Evolutionary conservation across 2,113 vertebrate genomes (phyloP).

Genomic region (Peucedramus taeniatus): DNA sequence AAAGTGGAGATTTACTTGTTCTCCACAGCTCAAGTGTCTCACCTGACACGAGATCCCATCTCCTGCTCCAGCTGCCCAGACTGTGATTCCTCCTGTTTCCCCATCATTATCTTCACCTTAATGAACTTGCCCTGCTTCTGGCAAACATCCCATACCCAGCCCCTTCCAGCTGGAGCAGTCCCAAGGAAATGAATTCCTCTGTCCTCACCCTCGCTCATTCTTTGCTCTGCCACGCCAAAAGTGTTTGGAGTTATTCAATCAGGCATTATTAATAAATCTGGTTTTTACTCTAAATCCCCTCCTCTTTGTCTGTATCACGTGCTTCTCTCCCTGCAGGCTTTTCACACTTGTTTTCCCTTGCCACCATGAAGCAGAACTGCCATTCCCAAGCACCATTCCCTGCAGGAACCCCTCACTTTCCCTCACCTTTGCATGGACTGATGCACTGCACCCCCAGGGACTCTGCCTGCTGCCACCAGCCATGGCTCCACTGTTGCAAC

Average conservation of each 20-base stretch:
- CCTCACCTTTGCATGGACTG: neutral
- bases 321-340: neutral
- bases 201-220: neutral
- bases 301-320: neutral
- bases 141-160: neutral
- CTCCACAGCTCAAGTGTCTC: neutral
- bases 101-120: neutral
- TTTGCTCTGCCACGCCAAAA: neutral
- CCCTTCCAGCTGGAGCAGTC: neutral
- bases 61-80: neutral
- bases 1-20: neutral
- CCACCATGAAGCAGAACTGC: neutral
- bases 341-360: neutral
- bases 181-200: neutral
- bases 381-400: neutral
- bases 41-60: neutral
- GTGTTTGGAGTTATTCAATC: neutral
- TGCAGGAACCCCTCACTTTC: neutral
- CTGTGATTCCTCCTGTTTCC: neutral
- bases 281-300: slow-evolving; percentile 2
- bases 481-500: accelerated
- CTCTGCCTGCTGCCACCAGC: neutral
- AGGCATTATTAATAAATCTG: slow-evolving; percentile 27
- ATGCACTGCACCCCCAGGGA: neutral
- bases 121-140: neutral